Percentiles rank a stretch among this genome's conserved stretches.
These are phyloP conservation scores for Sebastes cheni DNA, from an alignment of 2,797 vertebrate genomes.

Conservation along the genomic window DNA sequence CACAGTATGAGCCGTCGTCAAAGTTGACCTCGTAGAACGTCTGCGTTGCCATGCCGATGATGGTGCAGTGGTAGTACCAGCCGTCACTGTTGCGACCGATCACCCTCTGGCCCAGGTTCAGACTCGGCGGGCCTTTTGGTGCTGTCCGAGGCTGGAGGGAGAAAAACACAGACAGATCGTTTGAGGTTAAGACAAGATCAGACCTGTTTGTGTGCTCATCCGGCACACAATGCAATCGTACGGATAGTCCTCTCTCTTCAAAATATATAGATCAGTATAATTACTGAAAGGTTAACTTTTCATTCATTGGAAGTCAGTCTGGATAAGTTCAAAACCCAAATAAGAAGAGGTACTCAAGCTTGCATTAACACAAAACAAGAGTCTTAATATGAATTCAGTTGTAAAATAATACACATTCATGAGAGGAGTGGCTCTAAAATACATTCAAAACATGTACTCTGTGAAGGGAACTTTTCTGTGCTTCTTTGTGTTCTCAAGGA, in stretches of 20 bases:
- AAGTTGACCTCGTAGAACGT: constrained; percentile 96
- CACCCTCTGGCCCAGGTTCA: constrained; percentile 88
- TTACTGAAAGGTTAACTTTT: background rate
- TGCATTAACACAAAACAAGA: background rate
- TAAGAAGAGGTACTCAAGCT: background rate
- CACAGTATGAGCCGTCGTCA: constrained; percentile 95
- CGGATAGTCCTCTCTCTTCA: background rate
- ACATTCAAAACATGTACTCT: background rate
- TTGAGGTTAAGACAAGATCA: background rate
- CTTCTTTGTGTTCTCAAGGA: background rate
- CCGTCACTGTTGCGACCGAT: constrained; percentile 91
- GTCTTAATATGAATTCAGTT: background rate
- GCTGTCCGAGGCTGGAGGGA: constrained; percentile 42
- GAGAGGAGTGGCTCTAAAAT: background rate
- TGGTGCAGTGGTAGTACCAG: constrained; percentile 91
- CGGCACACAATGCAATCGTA: background rate
- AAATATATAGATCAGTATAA: background rate
- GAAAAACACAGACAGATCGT: background rate
- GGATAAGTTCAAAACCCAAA: background rate
- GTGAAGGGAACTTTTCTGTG: background rate
- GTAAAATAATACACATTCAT: background rate
- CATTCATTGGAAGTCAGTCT: background rate
- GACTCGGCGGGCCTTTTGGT: constrained; percentile 73
- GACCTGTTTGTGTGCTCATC: background rate
- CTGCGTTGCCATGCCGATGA: constrained; percentile 90